These are phyloP conservation scores for Mesoligia furuncula DNA, from an alignment of 2,888 invertebrate species.

Conservation along the genomic window DNA sequence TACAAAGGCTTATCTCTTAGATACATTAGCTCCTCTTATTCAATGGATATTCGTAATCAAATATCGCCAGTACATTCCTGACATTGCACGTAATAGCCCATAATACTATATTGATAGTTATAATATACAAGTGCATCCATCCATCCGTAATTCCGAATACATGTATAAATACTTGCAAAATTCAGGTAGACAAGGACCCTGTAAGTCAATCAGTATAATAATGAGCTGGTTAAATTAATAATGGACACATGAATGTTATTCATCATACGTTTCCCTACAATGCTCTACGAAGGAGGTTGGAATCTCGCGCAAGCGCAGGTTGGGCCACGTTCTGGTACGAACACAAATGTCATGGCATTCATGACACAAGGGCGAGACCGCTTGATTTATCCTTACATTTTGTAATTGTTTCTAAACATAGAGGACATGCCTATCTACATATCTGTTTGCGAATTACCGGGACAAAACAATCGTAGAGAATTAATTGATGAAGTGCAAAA, in stretches of 20 bases:
- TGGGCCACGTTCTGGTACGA: constrained; percentile 68
- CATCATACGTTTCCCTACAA: constrained; percentile 78
- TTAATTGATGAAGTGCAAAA: constrained; percentile 33
- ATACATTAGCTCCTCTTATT: constrained; percentile 30
- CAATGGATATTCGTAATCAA: constrained; percentile 28
- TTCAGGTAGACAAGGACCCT: constrained; percentile 5
- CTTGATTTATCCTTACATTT: constrained; percentile 65
- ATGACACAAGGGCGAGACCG: constrained; percentile 77
- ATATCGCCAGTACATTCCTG: constrained; percentile 26
- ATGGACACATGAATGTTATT: constrained; percentile 48
- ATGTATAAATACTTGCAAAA: constrained; percentile 6
- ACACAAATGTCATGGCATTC: constrained; percentile 84
- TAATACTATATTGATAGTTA: constrained; percentile 28
- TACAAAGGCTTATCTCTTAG: constrained; percentile 32
- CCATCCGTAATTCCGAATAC: not conserved
- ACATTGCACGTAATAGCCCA: constrained; percentile 42
- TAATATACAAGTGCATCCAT: constrained; percentile 17
- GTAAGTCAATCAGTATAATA: not conserved
- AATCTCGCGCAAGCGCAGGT: constrained; percentile 65
- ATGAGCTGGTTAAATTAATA: not conserved
- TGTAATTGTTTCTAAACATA: constrained; percentile 52
- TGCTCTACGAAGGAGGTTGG: constrained; percentile 73
- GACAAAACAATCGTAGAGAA: constrained; percentile 2
- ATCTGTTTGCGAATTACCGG: not conserved
- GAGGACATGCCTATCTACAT: not conserved